phyloP scores from a whole-genome alignment of 1,140 invertebrate genomes.

The Doryteuthis pealeii region DNA sequence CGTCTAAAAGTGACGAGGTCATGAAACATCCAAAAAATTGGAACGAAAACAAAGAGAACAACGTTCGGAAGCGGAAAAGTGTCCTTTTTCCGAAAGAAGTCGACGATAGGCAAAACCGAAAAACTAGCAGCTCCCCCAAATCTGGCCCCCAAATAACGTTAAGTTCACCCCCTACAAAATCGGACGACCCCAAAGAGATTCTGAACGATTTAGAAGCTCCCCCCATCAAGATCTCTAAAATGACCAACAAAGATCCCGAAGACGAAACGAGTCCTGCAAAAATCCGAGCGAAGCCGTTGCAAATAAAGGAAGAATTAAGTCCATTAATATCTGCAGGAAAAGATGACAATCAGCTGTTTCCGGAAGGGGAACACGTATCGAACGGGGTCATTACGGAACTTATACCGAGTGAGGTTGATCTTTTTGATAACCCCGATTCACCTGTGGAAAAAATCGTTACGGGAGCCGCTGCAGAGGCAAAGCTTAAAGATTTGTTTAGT shows the following conservation, averaged over 20 bases:
- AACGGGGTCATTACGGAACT: no score
- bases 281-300: no score
- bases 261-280: no score
- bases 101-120: neutral
- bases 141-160: neutral
- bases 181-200: neutral
- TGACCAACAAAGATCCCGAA: neutral
- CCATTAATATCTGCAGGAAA: no score
- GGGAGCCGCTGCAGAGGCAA: no score
- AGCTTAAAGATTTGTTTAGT: no score
- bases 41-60: conserved; percentile 10
- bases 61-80: neutral
- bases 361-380: no score
- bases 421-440: no score
- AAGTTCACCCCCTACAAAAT: neutral
- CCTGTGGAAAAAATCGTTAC: no score
- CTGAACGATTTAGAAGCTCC: neutral
- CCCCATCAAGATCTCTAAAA: neutral
- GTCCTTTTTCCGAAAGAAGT: neutral
- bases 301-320: no score
- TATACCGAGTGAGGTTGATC: no score
- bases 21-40: neutral
- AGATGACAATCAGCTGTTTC: no score
- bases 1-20: neutral
- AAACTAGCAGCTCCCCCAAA: neutral